Conservation (phyloP, 2,888 invertebrate species). For the Rotaria sp. region DNA sequence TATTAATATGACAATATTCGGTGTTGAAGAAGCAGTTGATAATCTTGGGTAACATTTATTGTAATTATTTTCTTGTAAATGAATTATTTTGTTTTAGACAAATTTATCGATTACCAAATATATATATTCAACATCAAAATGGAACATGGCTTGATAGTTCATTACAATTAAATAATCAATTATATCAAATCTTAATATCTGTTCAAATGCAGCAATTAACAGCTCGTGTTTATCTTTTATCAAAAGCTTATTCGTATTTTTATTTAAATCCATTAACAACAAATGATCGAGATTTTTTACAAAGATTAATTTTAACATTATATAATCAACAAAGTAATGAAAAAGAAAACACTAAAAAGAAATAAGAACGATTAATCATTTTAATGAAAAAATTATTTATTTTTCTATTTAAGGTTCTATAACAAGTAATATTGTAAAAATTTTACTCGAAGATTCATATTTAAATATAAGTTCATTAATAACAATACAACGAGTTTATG, state of each 20-base stretch:
- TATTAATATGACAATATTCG: conserved; percentile 6
- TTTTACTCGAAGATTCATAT: conserved; percentile 1
- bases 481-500: background rate
- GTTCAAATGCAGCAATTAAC: background rate
- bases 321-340: conserved; percentile 16
- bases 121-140: background rate
- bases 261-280: background rate
- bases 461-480: background rate
- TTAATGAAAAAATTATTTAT: background rate
- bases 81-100: background rate
- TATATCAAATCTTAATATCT: background rate
- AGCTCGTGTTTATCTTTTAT: background rate
- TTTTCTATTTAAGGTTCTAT: background rate
- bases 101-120: background rate
- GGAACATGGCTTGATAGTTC: conserved; percentile 6
- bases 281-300: conserved; percentile 6
- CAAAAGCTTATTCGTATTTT: conserved; percentile 1
- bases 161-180: background rate
- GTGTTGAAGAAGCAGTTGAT: conserved; percentile 18
- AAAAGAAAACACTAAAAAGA: background rate
- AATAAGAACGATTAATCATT: background rate
- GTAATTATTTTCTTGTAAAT: background rate
- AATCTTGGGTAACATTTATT: background rate
- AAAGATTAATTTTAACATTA: conserved; percentile 6
- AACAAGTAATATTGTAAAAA: background rate